Base-by-base conservation (phyloP, 1,140 invertebrate genomes). In the Dendroctonus ponderosae region DNA sequence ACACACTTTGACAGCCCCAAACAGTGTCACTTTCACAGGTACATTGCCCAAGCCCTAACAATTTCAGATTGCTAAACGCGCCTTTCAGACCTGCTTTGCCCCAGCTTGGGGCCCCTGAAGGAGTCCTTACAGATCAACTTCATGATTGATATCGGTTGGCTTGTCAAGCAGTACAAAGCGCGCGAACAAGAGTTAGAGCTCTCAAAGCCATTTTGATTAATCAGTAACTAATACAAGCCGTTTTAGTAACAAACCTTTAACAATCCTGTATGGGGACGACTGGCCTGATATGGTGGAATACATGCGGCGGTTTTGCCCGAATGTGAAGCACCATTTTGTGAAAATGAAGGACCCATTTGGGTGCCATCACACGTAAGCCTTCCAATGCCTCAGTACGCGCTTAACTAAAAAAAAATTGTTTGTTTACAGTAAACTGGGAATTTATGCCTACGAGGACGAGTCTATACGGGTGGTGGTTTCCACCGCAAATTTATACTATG, bases 401-500 rank as follows among this genome's bases (percentile, higher is more conserved):
- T 60, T 12, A 53, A 1, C 11, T 41, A 5, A 11, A 9, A 26
- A 26, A 11, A 2, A 11, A 56, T 38, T 3, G n/a, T 44, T 63
- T 72, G 11, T 44, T 71, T 72, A 43, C 76, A 91, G 89, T 1
- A 97, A 97, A 84, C 89, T 98, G 85, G 93, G 94, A 82, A 82
- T 98, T 39, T 81, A 97, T 0, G 85, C 89, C 39, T 92, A 96
- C 71, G 88, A 87, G 75, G 89, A 96, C 76, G 83, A 85, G 8
- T 91, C 91, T 3, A 79, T 97, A 42, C 82, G 94, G 59, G 86
- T 98, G 48, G 86, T 97, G 5, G 86, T 98, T 15, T 93, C 91
- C 3, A 98, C 96, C 0, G 94, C 94, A 0, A 99, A 99, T 83
- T 80, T 98, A 2, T 91, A 96, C 70, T 82, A 87, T 40, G 86